Evolutionary conservation across 2,888 invertebrate genomes (phyloP), one percentile per base, ranked within the genome.

Genomic region (Drosophila bunnanda): DNA sequence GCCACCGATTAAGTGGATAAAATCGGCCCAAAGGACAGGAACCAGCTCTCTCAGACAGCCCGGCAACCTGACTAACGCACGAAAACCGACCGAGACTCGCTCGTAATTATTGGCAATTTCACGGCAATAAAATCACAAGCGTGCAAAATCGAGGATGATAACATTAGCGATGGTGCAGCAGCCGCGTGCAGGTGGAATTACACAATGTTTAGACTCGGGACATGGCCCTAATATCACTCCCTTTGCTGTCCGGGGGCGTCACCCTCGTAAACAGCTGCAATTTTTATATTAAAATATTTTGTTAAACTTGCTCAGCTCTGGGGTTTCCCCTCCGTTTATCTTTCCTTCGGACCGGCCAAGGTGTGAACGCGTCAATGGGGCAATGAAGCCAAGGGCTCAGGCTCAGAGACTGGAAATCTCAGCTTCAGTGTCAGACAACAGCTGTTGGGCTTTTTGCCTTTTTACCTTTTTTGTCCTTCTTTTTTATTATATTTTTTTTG

Each of bases 61-160:
- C 17, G 22, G 22, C 32, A 68, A 59, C 46, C 62, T 70, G 68
- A 77, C 74, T 77, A 77, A 66, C 69, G 61, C 65, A 67, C 50
- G 48, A 61, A 73, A 57, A 43, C 46, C 56, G 41, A 46, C 53
- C 34, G 48, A 20, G 66, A 74, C 59, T n/a, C 20, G 54, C 84
- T 80, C 78, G 77, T 89, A 89, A 90, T 89, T 90, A 89, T 89
- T 86, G 84, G 78, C 88, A 89, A 90, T 89, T 89, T 90, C 89
- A 89, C 74, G 89, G 88, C 88, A 89, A 90, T 90, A 85, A 90
- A 90, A 88, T 85, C 81, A 79, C 86, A 81, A 88, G 89, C 90
- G 80, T 89, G 68, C 77, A 80, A 85, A 88, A 88, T 88, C 85
- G 74, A 81, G 79, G 84, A 79, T 89, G 88, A 88, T 88, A 88